phyloP scores from a whole-genome alignment of 2,113 vertebrate species.

The Heterotis niloticus region DNA sequence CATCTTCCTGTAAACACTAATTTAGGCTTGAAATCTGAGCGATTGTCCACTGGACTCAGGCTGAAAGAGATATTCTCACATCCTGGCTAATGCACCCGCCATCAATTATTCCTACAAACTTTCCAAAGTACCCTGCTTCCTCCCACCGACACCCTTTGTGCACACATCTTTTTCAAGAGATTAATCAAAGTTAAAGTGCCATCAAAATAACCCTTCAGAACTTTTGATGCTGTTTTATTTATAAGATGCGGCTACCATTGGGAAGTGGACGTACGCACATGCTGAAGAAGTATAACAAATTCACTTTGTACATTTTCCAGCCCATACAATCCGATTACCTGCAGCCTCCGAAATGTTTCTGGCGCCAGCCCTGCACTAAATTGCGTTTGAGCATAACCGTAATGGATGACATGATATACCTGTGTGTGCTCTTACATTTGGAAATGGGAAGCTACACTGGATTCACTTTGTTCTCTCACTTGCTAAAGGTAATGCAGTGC shows the following conservation, averaged over 20 bases:
- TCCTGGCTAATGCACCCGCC: slow-evolving; percentile 23
- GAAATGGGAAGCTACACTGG: slow-evolving; percentile 5
- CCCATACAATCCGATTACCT: slow-evolving; percentile 21
- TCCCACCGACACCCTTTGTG: background rate
- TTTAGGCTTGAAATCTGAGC: slow-evolving; percentile 22
- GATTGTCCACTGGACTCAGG: background rate
- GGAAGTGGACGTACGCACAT: background rate
- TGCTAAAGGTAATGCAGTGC: background rate
- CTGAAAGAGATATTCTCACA: slow-evolving; percentile 2
- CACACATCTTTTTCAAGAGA: background rate
- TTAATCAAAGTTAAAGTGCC: slow-evolving; percentile 20
- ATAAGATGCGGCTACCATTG: background rate
- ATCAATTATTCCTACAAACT: slow-evolving; percentile 26
- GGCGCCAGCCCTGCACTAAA: slow-evolving; percentile 19
- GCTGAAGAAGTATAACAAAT: background rate
- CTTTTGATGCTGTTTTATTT: slow-evolving; percentile 14
- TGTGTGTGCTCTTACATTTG: background rate
- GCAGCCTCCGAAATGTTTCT: background rate
- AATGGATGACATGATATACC: background rate
- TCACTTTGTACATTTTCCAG: background rate
- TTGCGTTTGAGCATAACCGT: background rate
- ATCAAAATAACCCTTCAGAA: slow-evolving; percentile 16
- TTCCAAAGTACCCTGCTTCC: slow-evolving; percentile 5
- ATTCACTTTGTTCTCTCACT: background rate
- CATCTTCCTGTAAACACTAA: slow-evolving; percentile 26